A percentile compares a stretch with the other conserved stretches of the same genome.
These are phyloP conservation scores for Blomia tropicalis DNA, from an alignment of 2,888 invertebrate genomes.

Conservation along the genomic window DNA sequence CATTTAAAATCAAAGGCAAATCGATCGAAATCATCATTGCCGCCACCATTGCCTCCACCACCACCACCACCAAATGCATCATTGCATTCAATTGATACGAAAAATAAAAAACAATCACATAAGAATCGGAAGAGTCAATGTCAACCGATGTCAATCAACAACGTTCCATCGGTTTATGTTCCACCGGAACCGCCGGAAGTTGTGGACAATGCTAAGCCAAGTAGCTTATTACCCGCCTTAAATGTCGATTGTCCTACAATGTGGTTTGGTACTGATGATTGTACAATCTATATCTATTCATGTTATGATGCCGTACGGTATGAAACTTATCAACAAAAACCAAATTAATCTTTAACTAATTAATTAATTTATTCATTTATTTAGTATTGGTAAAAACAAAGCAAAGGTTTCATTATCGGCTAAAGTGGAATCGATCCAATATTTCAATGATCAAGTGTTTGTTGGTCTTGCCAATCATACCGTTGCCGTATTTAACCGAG, in stretches of 20 bases:
- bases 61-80: neutral
- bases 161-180: neutral
- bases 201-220: neutral
- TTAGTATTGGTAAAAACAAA: conserved; percentile 19
- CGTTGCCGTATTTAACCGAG: conserved; percentile 14
- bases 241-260: conserved; percentile 53
- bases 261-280: conserved; percentile 60
- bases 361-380: neutral
- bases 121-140: no score
- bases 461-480: conserved; percentile 26
- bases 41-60: conserved; percentile 6
- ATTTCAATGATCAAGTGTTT: conserved; percentile 27
- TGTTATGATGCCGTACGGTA: conserved; percentile 21
- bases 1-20: neutral
- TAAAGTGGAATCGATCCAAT: conserved; percentile 18
- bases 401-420: conserved; percentile 17
- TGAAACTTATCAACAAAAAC: neutral
- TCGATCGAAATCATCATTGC: neutral
- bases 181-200: no score
- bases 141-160: no score
- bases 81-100: neutral
- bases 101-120: no score
- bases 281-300: conserved; percentile 17
- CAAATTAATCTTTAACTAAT: neutral
- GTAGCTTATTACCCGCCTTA: no score